Conservation (phyloP, 2,888 invertebrate species). For the Mycalesis mineus region DNA sequence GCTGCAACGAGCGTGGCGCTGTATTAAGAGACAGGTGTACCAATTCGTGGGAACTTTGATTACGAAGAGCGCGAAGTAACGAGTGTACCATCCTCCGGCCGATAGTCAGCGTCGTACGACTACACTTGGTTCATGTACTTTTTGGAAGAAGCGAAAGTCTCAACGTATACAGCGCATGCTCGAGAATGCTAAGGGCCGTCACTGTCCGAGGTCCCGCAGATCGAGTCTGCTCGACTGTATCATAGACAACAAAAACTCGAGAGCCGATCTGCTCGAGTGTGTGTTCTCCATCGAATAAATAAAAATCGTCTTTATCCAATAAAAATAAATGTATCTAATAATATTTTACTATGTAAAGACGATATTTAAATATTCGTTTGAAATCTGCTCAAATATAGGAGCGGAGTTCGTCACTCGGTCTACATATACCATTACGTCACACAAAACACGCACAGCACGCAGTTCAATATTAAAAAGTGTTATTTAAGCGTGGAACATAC, state of each 20-base stretch:
- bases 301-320: no score
- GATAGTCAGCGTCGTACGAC: conserved; percentile 59
- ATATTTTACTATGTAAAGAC: neutral
- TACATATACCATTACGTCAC: neutral
- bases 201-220: neutral
- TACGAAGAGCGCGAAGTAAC: conserved; percentile 33
- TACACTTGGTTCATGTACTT: conserved; percentile 41
- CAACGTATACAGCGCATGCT: conserved; percentile 77
- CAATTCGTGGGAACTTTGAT: conserved; percentile 12
- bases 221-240: neutral
- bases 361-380: neutral
- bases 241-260: no score
- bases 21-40: conserved; percentile 40
- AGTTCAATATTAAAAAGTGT: neutral
- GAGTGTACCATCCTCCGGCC: conserved; percentile 76
- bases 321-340: no score
- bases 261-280: no score
- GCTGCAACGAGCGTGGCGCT: conserved; percentile 43
- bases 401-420: neutral
- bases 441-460: neutral
- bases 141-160: conserved; percentile 71
- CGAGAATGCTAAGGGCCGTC: conserved; percentile 48
- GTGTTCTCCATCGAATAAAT: no score
- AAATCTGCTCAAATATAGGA: neutral
- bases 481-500: no score